Evolutionary conservation across 2,797 vertebrate genomes (phyloP).

Genomic region (Thaleichthys pacificus): DNA sequence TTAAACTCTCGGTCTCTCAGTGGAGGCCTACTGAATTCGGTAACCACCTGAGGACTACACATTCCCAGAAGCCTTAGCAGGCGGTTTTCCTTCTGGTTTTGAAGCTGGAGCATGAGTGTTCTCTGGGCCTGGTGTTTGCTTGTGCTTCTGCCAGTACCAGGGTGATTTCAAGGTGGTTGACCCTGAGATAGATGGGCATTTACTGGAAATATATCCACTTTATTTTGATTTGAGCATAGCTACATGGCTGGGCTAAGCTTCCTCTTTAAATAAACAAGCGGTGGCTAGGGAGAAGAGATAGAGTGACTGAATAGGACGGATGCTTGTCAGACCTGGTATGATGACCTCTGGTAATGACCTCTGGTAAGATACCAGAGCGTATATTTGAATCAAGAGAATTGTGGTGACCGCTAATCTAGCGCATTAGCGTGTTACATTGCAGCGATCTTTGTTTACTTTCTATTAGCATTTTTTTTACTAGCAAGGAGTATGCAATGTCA

Average conservation of each 20-base stretch:
- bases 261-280: too few relatives aligned
- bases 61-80: conserved; percentile 23
- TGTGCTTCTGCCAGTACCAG: conserved; percentile 48
- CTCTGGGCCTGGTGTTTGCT: conserved; percentile 49
- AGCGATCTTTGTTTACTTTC: conserved; percentile 31
- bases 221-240: conserved; percentile 35
- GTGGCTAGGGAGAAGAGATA: too few relatives aligned
- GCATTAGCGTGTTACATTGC: background rate
- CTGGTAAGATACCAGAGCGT: too few relatives aligned
- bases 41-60: conserved; percentile 13
- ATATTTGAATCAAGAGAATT: too few relatives aligned
- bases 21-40: conserved; percentile 30
- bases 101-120: conserved; percentile 30
- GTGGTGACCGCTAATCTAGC: too few relatives aligned
- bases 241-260: too few relatives aligned
- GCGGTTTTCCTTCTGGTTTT: conserved; percentile 22
- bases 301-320: too few relatives aligned
- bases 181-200: conserved; percentile 53
- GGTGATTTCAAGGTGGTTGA: conserved; percentile 49
- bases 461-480: conserved; percentile 24
- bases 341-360: too few relatives aligned
- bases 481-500: conserved; percentile 33
- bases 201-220: conserved; percentile 39
- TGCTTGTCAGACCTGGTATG: too few relatives aligned
- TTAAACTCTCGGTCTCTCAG: conserved; percentile 30